phyloP scores from a whole-genome alignment of 1,140 invertebrate species.

The Babylonia areolata region DNA sequence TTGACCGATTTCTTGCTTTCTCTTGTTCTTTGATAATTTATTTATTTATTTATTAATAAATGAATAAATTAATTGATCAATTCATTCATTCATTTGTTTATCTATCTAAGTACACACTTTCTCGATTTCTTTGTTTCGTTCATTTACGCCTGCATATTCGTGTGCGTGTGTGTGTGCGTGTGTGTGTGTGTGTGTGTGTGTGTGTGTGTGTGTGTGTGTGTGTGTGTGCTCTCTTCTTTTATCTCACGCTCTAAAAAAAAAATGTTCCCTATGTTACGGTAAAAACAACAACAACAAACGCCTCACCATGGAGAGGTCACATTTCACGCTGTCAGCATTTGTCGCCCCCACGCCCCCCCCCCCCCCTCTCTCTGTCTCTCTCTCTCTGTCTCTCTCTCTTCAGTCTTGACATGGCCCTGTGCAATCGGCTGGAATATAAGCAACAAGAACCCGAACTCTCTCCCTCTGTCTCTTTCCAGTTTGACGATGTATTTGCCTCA shows the following conservation, averaged over 20 bases:
- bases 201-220: constrained; percentile 9
- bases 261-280: too few species aligned
- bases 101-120: not conserved
- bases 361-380: not conserved
- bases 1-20: too few species aligned
- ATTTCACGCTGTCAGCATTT: too few species aligned
- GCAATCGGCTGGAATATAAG: too few species aligned
- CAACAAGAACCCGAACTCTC: too few species aligned
- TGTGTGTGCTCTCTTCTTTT: not conserved
- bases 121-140: not conserved
- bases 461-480: constrained; percentile 7
- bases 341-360: not conserved
- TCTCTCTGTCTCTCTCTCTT: constrained; percentile 16
- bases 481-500: constrained; percentile 5
- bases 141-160: not conserved
- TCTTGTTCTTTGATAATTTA: too few species aligned
- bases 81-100: not conserved
- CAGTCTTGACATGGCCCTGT: too few species aligned
- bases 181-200: constrained; percentile 14
- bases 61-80: too few species aligned
- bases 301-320: not conserved
- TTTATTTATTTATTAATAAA: too few species aligned
- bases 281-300: not conserved
- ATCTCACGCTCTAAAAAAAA: too few species aligned
- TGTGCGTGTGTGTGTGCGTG: not conserved